These are phyloP conservation scores for Clarias batrachus DNA, from an alignment of 2,113 vertebrate species.

Conservation along the genomic window DNA sequence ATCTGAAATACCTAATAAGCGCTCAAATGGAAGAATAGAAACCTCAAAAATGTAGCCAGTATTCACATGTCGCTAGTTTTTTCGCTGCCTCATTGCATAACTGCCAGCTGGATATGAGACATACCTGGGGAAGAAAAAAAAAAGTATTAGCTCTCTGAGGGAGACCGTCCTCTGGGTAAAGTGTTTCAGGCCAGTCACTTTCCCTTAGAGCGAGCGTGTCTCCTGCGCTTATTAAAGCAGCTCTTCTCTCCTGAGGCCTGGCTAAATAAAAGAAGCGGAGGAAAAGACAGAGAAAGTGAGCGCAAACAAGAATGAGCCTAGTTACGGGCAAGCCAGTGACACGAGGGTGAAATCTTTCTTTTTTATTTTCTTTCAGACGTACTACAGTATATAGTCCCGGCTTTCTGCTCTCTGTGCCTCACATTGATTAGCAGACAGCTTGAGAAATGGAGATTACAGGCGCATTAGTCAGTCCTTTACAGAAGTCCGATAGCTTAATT, in stretches of 20 bases:
- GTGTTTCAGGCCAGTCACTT: conserved; percentile 28
- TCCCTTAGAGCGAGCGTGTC: conserved; percentile 5
- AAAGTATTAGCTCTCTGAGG: conserved; percentile 28
- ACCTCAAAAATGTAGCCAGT: neutral
- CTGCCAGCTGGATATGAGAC: conserved; percentile 35
- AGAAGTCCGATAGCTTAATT: conserved; percentile 6
- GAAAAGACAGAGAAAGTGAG: neutral
- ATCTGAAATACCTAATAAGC: conserved; percentile 9
- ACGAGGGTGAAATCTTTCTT: neutral
- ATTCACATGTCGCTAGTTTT: conserved; percentile 9
- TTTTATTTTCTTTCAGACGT: neutral
- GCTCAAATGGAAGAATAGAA: conserved; percentile 4
- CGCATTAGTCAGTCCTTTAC: conserved; percentile 19
- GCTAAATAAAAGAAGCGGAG: conserved; percentile 21
- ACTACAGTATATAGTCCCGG: neutral
- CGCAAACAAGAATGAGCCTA: neutral
- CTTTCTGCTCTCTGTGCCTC: neutral
- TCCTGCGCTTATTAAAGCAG: conserved; percentile 31
- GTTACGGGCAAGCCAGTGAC: neutral
- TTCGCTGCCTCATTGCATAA: conserved; percentile 9
- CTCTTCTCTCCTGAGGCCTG: conserved; percentile 4
- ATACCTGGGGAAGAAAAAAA: neutral
- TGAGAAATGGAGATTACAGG: neutral
- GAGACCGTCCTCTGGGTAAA: conserved; percentile 37
- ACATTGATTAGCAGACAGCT: neutral